Percentiles rank a stretch among this genome's conserved stretches.
Conservation (phyloP, 2,113 vertebrate species). For the Prietella phreatophila region DNA sequence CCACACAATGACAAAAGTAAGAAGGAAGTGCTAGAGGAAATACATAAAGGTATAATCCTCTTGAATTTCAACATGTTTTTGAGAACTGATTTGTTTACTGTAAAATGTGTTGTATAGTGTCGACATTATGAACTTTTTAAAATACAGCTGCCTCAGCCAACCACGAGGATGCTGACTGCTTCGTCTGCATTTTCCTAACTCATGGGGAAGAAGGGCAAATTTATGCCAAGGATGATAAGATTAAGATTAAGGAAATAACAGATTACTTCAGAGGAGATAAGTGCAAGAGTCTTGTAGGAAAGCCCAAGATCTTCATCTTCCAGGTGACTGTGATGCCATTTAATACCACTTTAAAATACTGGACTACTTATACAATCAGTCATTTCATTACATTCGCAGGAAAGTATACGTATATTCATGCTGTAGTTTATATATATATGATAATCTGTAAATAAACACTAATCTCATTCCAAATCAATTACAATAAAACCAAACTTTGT, state of each 20-base stretch:
- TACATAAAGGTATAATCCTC: constrained; percentile 73
- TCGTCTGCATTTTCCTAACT: constrained; percentile 88
- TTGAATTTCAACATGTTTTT: background rate
- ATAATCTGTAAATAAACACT: background rate
- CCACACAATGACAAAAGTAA: constrained; percentile 73
- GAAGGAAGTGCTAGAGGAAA: constrained; percentile 67
- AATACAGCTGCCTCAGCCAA: constrained; percentile 72
- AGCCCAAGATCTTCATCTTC: constrained; percentile 94
- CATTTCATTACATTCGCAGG: background rate
- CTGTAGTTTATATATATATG: background rate
- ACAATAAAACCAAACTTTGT: too few relatives aligned
- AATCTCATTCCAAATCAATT: too few relatives aligned
- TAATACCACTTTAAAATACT: background rate
- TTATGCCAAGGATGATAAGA: too few relatives aligned
- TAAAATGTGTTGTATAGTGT: background rate
- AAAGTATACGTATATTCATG: background rate
- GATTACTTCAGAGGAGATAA: constrained; percentile 84
- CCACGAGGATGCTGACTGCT: constrained; percentile 83
- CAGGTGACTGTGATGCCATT: constrained; percentile 76
- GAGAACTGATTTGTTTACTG: background rate
- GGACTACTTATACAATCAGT: background rate
- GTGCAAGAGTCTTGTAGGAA: constrained; percentile 85
- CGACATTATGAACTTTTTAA: background rate
- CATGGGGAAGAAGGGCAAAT: constrained; percentile 83
- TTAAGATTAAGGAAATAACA: constrained; percentile 78